phyloP scores from a whole-genome alignment of 2,888 invertebrate species.

The Mythimna vitellina region DNA sequence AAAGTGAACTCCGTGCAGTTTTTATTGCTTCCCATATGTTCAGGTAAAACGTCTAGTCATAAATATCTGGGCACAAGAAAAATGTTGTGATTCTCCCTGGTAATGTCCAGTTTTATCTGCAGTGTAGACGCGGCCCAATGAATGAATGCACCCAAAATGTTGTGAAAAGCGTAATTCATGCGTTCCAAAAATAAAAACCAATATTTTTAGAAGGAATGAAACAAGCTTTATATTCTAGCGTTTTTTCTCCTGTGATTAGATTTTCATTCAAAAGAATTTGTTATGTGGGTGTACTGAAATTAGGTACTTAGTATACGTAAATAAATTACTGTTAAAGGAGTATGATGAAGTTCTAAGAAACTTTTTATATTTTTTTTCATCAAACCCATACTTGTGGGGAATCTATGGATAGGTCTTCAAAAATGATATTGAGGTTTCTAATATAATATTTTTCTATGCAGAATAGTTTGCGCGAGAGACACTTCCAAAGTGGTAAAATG shows the following conservation, averaged over 20 bases:
- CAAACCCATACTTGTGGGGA: too few relatives aligned
- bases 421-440: too few relatives aligned
- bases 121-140: not conserved
- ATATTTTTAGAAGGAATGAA: not conserved
- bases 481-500: too few relatives aligned
- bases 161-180: not conserved
- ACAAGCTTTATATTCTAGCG: not conserved
- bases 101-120: constrained; percentile 32
- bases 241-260: not conserved
- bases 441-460: too few relatives aligned
- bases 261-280: not conserved
- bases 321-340: not conserved
- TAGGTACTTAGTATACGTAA: not conserved
- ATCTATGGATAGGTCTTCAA: too few relatives aligned
- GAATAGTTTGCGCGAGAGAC: too few relatives aligned
- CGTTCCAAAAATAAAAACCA: constrained; percentile 9
- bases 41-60: constrained; percentile 47
- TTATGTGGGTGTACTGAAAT: not conserved
- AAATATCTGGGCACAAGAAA: constrained; percentile 43
- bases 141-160: constrained; percentile 9
- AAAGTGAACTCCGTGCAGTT: constrained; percentile 43
- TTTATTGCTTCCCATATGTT: constrained; percentile 47
- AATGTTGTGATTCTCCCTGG: constrained; percentile 33
- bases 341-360: not conserved
- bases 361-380: not conserved